phyloP scores from a whole-genome alignment of 2,888 invertebrate species.

The Vannuccia rotundouncinata region DNA sequence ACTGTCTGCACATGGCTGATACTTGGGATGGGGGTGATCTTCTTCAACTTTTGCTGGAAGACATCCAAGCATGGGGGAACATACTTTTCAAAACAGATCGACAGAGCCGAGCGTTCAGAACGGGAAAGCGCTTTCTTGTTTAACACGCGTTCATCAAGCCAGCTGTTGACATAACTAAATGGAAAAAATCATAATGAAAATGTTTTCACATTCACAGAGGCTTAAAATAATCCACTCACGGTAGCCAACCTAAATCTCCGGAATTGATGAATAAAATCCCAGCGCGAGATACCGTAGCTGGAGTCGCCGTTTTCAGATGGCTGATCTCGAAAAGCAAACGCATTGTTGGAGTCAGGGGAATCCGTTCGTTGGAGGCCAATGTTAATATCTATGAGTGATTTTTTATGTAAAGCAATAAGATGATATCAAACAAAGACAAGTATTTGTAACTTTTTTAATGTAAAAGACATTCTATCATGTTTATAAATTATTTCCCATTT shows the following conservation, averaged over 20 bases:
- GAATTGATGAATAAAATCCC: constrained; percentile 39
- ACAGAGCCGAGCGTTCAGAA: constrained; percentile 34
- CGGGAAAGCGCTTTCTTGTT: constrained; percentile 16
- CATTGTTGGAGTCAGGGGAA: constrained; percentile 37
- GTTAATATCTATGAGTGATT: constrained; percentile 32
- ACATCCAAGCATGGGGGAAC: constrained; percentile 38
- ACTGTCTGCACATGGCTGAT: constrained; percentile 40
- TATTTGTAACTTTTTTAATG: no score
- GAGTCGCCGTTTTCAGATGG: constrained; percentile 41
- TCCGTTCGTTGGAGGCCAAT: constrained; percentile 31
- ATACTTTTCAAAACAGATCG: constrained; percentile 40
- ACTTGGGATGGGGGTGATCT: constrained; percentile 39
- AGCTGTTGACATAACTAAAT: constrained; percentile 33
- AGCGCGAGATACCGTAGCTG: constrained; percentile 41
- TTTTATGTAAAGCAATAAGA: no score
- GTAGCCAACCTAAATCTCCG: constrained; percentile 33
- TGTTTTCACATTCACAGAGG: background rate
- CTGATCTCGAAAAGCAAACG: constrained; percentile 40
- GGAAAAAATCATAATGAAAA: background rate
- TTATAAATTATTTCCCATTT: no score
- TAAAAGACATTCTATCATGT: no score
- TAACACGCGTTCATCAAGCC: constrained; percentile 33
- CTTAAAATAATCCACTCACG: constrained; percentile 29
- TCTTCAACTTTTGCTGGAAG: constrained; percentile 36
- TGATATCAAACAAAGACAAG: no score